Percentiles rank a stretch among this genome's conserved stretches.
phyloP scores from a whole-genome alignment of 2,113 vertebrate genomes.

The Rhinolophus sinicus region DNA sequence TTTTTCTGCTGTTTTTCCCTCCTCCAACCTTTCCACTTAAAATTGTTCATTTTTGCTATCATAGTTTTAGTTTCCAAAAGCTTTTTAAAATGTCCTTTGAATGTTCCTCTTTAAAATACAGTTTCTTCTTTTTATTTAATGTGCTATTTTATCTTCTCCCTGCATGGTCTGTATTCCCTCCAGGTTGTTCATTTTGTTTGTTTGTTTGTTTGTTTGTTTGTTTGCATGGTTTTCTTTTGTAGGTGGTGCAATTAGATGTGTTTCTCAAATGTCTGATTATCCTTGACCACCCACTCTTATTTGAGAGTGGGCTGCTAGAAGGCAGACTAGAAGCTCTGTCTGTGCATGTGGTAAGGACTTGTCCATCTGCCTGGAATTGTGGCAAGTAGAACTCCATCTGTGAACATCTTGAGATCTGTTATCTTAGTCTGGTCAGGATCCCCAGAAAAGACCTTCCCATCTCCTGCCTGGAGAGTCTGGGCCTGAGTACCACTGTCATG shows the following conservation, averaged over 20 bases:
- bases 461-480: not conserved
- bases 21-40: not conserved
- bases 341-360: too few relatives aligned
- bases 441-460: not conserved
- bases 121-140: not conserved
- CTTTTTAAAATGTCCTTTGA: not conserved
- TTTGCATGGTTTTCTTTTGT: not conserved
- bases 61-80: not conserved
- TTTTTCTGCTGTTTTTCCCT: not conserved
- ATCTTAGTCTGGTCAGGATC: not conserved
- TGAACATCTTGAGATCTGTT: not conserved
- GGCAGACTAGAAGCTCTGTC: not conserved
- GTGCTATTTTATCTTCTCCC: not conserved
- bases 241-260: not conserved
- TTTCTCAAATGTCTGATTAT: not conserved
- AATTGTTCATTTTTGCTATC: not conserved
- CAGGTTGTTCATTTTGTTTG: not conserved
- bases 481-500: not conserved
- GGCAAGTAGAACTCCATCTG: not conserved
- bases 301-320: not conserved
- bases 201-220: not conserved
- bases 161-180: not conserved
- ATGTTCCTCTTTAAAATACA: not conserved
- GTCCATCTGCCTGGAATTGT: not conserved
- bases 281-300: not conserved